Evolutionary conservation across 2,113 vertebrate genomes (phyloP).

Genomic region (Psilopsiagon aymara): DNA sequence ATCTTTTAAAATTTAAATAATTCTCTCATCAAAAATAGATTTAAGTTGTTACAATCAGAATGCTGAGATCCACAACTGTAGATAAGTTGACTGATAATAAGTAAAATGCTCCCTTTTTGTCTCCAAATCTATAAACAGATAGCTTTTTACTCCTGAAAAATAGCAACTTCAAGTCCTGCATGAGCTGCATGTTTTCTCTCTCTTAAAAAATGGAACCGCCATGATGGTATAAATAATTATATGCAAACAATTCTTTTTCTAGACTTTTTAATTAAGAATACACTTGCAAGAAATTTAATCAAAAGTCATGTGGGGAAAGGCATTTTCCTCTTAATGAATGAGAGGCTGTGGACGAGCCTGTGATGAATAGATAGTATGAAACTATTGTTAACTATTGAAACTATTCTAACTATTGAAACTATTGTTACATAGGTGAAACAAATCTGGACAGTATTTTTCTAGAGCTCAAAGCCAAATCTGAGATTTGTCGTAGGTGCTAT

Average conservation of each 20-base stretch:
- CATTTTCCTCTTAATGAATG: neutral
- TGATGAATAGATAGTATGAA: neutral
- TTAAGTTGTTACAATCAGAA: neutral
- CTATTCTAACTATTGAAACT: no score
- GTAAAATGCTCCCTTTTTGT: neutral
- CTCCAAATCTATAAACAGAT: neutral
- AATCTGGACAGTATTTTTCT: neutral
- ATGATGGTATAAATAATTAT: neutral
- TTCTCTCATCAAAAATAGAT: constrained; percentile 4
- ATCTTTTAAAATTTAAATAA: neutral
- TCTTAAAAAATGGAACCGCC: neutral
- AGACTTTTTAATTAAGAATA: neutral
- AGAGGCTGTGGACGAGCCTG: neutral
- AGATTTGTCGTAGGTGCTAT: neutral
- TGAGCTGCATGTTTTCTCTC: neutral
- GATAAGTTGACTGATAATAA: neutral
- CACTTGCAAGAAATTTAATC: neutral
- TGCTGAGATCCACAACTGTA: neutral
- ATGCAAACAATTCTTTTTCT: neutral
- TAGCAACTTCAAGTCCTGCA: neutral
- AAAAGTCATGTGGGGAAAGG: neutral
- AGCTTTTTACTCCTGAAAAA: neutral
- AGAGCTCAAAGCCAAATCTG: neutral
- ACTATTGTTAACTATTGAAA: neutral
- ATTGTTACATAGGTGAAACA: neutral